Percentiles rank a stretch among this genome's conserved stretches.
phyloP scores from a whole-genome alignment of 2,113 vertebrate genomes.

The Neoarius graeffei region DNA sequence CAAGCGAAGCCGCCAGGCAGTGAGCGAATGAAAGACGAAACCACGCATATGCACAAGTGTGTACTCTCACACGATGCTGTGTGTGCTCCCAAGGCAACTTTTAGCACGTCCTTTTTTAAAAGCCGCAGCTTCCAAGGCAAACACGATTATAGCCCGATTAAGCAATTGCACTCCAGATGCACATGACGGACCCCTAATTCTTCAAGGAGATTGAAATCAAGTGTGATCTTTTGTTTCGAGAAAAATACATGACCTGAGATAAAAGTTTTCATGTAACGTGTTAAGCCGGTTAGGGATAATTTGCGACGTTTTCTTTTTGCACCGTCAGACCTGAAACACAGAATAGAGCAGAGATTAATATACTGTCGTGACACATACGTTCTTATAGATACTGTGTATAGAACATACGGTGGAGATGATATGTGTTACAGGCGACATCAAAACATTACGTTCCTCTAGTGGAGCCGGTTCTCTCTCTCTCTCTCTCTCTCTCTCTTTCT shows the following conservation, averaged over 20 bases:
- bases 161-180: constrained; percentile 6
- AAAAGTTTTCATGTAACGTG: not conserved
- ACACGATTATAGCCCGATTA: constrained; percentile 23
- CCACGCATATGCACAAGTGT: not conserved
- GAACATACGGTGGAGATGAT: not conserved
- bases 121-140: constrained; percentile 11
- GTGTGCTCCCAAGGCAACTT: constrained; percentile 12
- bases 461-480: not conserved
- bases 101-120: constrained; percentile 5
- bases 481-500: not conserved
- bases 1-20: not conserved
- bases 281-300: not conserved
- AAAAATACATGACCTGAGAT: not conserved
- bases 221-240: not conserved
- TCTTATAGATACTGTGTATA: not conserved
- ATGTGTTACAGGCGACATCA: constrained; percentile 32
- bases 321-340: not conserved
- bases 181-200: not conserved
- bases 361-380: not conserved
- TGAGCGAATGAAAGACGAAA: constrained; percentile 17
- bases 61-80: constrained; percentile 1
- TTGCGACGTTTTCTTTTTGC: not conserved
- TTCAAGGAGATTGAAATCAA: not conserved
- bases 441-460: constrained; percentile 40
- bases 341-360: not conserved